Base-by-base conservation (phyloP, 2,113 vertebrate genomes). In the Xiphophorus hellerii region DNA sequence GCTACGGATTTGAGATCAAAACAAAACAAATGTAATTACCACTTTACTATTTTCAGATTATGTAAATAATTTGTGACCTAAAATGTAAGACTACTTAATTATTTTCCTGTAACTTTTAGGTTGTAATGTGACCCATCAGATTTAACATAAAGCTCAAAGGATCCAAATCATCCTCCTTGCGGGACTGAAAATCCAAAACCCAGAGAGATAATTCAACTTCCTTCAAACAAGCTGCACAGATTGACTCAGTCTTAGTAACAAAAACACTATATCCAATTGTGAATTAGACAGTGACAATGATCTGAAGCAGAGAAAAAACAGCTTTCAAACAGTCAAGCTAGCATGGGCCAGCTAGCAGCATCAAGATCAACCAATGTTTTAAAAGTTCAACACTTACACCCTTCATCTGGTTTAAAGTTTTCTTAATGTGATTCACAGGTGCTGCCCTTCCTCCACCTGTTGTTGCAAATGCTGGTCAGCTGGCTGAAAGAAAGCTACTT, bases 41-140 rank as follows among this genome's bases (percentile, higher is more conserved):
- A n/a, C 12, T 2, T 70, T 74, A 74, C 33, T 61, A 65, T 27
- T 42, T 62, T 33, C 31, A 33, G 66, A 48, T 30, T 30, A 75
- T 33, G 71, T 35, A 1, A 80, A 44, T 1, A 25, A 7, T 10
- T 35, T 13, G 35, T 39, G 66, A 48, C 37, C 27, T 44, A 20
- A 51, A 30, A 69, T 51, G 2, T 28, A 11, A 35, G 63, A 31
- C 62, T 62, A 31, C 9, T 30, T 22, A 5, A 58, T 22, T 58
- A 58, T 58, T 58, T 48, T 58, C n/a, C 25, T 58, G 51, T 1
- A 58, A 58, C 51, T 58, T 17, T 25, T n/a, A 25, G 51, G 7
- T 58, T 58, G 17, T 58, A 58, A 58, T n/a, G 51, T n/a, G 20
- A n/a, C 51, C 51, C 22, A 58, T 25, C 25, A 58, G 25, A 25